Base-by-base conservation (phyloP, 2,113 vertebrate genomes). In the Natator depressus region DNA sequence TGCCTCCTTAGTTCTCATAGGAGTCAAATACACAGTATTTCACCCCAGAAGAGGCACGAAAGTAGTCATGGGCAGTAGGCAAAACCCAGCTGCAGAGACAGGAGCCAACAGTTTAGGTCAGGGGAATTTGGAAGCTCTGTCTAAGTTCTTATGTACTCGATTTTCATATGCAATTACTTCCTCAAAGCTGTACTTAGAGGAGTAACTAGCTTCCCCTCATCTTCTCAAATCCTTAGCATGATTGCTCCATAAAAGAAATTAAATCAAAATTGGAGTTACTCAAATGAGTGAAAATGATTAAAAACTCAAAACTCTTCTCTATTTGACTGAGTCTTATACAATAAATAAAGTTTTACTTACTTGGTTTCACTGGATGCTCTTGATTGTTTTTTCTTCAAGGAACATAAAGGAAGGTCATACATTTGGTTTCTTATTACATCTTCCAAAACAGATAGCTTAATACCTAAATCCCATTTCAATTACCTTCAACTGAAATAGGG, bases 241-340 rank as follows among this genome's bases (percentile, higher is more conserved):
- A 38, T 22, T 59, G 29, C 10, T 5, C 24, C 16, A 1, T 31
- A 59, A 12, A 1, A 85, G 10, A 80, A 38, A 80, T 72, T 86
- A 83, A 88, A 79, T 3, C 0, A 0, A 42, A 20, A 80, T 80
- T 89, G n/a, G 85, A 42, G 82, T 80, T 54, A 72, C 65, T 72
- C 0, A 69, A 82, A 81, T 84, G 3, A 93, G 22, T 8, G 49
- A 62, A 82, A 8, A 75, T 2, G 1, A 0, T 25, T 31, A 54
- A 19, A 20, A 0, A 59, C 27, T 59, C 4, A 3, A 35, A 42
- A 38, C 5, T 0, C 12, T 0, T 0, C 19, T 82, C 29, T 84
- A 1, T 65, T 89, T 90, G 1, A 3, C 83, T 90, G 79, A 25
- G 0, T 49, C 2, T 35, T 69, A 29, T 29, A 59, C 57, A 29